These are phyloP conservation scores for Nycticebus coucang DNA, from an alignment of 2,113 vertebrate genomes.

Conservation along the genomic window DNA sequence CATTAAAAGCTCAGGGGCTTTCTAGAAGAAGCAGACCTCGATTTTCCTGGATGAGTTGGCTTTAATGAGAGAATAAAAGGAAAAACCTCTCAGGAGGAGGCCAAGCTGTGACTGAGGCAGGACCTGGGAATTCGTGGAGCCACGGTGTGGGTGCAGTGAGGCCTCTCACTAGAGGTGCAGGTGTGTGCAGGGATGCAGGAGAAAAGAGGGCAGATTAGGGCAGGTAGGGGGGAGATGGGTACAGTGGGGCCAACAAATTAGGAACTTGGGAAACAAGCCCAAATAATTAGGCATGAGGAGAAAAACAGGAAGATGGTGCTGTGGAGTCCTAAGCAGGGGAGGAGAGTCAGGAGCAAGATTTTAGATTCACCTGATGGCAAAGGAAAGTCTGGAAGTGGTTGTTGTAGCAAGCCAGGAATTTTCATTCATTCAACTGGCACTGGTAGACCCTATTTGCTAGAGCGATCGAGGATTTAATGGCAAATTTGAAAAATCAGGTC, in stretches of 20 bases:
- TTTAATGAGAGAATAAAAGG: not conserved
- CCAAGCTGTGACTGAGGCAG: too few species aligned
- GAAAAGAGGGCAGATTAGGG: not conserved
- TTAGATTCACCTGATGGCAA: not conserved
- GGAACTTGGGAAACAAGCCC: not conserved
- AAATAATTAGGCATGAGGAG: not conserved
- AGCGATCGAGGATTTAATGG: not conserved
- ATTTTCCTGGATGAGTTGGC: not conserved
- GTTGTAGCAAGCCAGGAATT: not conserved
- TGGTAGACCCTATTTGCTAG: not conserved
- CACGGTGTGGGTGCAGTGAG: accelerated
- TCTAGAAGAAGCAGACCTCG: not conserved
- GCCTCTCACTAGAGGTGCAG: not conserved
- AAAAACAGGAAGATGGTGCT: not conserved
- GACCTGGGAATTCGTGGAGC: not conserved
- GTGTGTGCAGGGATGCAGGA: not conserved
- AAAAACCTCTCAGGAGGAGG: not conserved
- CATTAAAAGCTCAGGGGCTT: not conserved
- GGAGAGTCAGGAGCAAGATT: not conserved
- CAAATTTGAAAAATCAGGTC: not conserved
- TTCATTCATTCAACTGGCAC: not conserved
- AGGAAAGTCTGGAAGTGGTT: not conserved
- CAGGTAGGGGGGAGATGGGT: too few species aligned
- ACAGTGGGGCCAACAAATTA: too few species aligned
- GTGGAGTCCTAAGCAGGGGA: too few species aligned